Evolutionary conservation across 2,888 invertebrate species (phyloP), one percentile per base, ranked within the genome.

Genomic region (Julus scandinavius): DNA sequence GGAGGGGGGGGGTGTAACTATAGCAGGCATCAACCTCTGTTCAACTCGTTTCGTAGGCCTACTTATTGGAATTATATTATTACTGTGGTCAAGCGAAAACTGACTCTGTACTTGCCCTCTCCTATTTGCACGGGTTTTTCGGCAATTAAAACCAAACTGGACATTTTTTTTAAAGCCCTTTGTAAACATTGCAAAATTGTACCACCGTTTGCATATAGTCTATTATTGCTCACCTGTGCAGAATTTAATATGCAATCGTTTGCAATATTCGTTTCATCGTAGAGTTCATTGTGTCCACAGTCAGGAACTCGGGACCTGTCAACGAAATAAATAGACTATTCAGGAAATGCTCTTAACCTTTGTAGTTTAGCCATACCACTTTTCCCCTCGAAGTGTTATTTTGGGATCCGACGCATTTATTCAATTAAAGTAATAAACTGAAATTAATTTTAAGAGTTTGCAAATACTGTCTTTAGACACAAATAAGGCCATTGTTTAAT

Each of bases 11-110:
- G 80, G 80, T 80, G 80, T 29, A 13, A 80, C 80, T 6, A 45
- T 45, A 72, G 72, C 72, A 80, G 80, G 80, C 80, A 80, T 80
- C 80, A 80, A 80, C 80, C 80, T 80, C 80, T 29, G 80, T 80
- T 80, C 80, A 80, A 80, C 80, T 80, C 15, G 38, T 80, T 80
- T 38, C 80, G 20, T 80, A 80, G 38, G 80, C 80, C 80, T 38
- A 80, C 80, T 80, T 80, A 38, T 80, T 80, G 80, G 29, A 80
- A 80, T 80, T 20, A 20, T 38, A 72, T 29, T 72, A 29, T 29
- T 63, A 63, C 63, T 17, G 72, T 11, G 20, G 20, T 72, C 72
- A 72, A 72, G 29, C 54, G 54, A 20, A 7, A 72, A 29, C 3
- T 29, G 20, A n/a, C 6, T n/a, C 11, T 2, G 72, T 72, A n/a